Base-by-base conservation (phyloP, 1,140 invertebrate species). In the Tribolium madens region DNA sequence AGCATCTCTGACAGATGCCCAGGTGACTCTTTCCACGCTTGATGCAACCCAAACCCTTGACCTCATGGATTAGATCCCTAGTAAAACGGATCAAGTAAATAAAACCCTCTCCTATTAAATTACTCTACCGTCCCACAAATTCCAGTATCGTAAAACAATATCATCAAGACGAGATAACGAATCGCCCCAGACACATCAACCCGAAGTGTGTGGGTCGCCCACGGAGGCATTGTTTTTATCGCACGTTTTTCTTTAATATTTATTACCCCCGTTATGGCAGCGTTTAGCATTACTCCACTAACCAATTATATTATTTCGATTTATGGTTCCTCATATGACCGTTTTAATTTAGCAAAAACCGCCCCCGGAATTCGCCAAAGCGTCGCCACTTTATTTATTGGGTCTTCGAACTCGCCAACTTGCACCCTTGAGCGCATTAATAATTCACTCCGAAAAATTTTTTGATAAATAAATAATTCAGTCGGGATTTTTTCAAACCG, bases 241-340 rank as follows among this genome's bases (percentile, higher is more conserved):
- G 46, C 68, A 70, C 12, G 31, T 70, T 48, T n/a, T 48, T 47
- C 47, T 18, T 14, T 12, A 36, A 46, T 71, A 71, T 71, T 71
- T 71, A 71, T 71, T 13, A 69, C 21, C 0, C 21, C 14, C 69
- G 69, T 71, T 71, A 71, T 71, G 69, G 69, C 69, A 15, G 7
- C 33, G 47, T 71, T 71, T 33, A 71, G 33, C 69, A 52, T 71
- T 71, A 31, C 47, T 71, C 46, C 42, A 70, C 17, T 70, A 60
- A 70, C 68, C 69, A 71, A 71, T 71, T 71, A 71, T 71, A 71
- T 48, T 47, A 52, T 71, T 52, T 47, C n/a, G 69, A 71, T 71
- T 71, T 71, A 71, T 47, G n/a, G 42, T 48, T 70, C 42, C 33
- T 71, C 26, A 48, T 36, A 18, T 60, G 14, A 17, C 46, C 21